A percentile compares a stretch with the other conserved stretches of the same genome.
phyloP scores from a whole-genome alignment of 2,113 vertebrate genomes.

The Falcunculus frontatus region DNA sequence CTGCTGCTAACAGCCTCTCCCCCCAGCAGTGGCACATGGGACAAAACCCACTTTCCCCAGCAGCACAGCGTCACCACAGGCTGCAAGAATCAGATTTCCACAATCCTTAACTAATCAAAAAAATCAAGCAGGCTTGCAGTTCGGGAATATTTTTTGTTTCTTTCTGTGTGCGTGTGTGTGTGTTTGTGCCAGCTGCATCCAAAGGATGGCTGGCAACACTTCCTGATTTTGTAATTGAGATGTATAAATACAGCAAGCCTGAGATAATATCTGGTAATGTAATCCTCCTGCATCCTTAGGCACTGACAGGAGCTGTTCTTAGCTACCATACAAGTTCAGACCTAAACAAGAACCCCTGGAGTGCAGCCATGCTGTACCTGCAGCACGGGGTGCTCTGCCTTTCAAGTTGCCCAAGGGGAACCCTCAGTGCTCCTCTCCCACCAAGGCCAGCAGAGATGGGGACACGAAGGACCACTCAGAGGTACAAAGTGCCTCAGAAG shows the following conservation, averaged over 20 bases:
- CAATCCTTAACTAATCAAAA: not conserved
- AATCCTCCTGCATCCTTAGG: constrained; percentile 28
- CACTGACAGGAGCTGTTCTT: constrained; percentile 8
- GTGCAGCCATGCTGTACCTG: not conserved
- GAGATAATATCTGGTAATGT: constrained; percentile 31
- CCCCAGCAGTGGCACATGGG: not conserved
- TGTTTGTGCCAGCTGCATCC: constrained; percentile 10
- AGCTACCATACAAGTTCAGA: constrained; percentile 16
- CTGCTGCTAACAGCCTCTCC: not conserved
- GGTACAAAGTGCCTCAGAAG: not conserved
- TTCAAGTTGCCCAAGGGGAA: rapidly evolving
- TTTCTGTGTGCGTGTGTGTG: not conserved
- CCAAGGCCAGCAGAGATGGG: not conserved
- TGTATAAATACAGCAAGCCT: not conserved
- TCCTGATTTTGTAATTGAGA: constrained; percentile 35
- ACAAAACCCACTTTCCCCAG: not conserved
- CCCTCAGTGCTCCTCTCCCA: not conserved
- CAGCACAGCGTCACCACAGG: not conserved
- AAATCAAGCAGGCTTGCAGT: not conserved
- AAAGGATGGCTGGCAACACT: not conserved
- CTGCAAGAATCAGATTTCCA: not conserved
- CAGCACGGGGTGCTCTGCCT: not conserved
- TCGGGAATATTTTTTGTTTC: not conserved
- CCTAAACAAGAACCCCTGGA: not conserved
- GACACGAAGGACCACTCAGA: not conserved